Evolutionary conservation across 2,797 vertebrate genomes (phyloP).

Genomic region (Gobionotothen gibberifrons): DNA sequence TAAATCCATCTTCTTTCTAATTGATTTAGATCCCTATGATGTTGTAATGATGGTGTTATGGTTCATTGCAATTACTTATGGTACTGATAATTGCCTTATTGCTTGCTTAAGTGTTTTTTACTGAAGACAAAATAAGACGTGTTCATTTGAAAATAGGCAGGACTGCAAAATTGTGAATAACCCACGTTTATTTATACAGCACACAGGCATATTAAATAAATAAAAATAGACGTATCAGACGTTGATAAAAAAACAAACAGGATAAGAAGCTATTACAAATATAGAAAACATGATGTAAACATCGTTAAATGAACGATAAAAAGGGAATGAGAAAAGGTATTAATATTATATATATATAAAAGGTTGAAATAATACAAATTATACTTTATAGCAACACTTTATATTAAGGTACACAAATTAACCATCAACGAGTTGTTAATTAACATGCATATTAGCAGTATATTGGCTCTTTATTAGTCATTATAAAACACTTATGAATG

Average conservation of each 20-base stretch:
- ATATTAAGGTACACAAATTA: no score
- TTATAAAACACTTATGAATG: no score
- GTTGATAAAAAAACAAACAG: neutral
- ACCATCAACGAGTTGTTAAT: no score
- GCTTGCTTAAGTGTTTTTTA: neutral
- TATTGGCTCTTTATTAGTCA: no score
- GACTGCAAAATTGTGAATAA: neutral
- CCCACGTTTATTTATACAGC: no score
- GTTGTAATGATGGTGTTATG: neutral
- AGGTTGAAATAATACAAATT: no score
- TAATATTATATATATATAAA: neutral
- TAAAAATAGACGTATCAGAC: neutral
- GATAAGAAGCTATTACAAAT: no score
- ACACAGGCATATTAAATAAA: no score
- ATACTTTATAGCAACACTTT: no score
- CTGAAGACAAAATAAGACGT: neutral
- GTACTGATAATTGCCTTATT: constrained; percentile 11
- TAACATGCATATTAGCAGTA: no score
- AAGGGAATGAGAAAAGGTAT: neutral
- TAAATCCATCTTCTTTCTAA: constrained; percentile 46
- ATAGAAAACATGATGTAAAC: no score
- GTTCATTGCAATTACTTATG: constrained; percentile 20
- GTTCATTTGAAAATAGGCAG: neutral
- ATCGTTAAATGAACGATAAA: no score
- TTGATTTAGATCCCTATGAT: constrained; percentile 33